Evolutionary conservation across 2,888 invertebrate species (phyloP).

Genomic region (Esperia sulphurella): DNA sequence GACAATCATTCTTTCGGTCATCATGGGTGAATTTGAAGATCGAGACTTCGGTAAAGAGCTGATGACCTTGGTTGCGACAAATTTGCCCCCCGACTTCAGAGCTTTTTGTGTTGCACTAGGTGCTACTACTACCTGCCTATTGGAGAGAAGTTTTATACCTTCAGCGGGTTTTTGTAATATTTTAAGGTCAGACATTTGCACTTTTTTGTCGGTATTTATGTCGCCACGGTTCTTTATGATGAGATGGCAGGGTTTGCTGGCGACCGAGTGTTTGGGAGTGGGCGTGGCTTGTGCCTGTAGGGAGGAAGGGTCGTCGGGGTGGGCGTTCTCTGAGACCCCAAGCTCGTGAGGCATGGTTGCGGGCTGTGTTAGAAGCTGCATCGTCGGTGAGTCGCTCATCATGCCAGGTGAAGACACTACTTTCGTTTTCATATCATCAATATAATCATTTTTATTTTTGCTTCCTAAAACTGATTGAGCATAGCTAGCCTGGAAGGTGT

Average conservation of each 20-base stretch:
- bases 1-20: constrained; percentile 67
- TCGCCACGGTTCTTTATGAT: constrained; percentile 63
- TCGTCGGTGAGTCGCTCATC: constrained; percentile 57
- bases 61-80: constrained; percentile 68
- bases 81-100: constrained; percentile 52
- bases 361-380: constrained; percentile 62
- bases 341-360: constrained; percentile 57
- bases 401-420: constrained; percentile 50
- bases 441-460: constrained; percentile 55
- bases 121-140: constrained; percentile 61
- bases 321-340: constrained; percentile 44
- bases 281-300: constrained; percentile 52
- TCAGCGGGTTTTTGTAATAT: constrained; percentile 63
- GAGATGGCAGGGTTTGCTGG: constrained; percentile 62
- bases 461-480: constrained; percentile 61
- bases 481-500: constrained; percentile 70
- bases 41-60: constrained; percentile 55
- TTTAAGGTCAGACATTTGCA: constrained; percentile 64
- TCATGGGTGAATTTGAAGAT: constrained; percentile 32
- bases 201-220: constrained; percentile 48
- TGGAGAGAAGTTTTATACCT: constrained; percentile 61
- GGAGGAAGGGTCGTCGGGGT: constrained; percentile 49
- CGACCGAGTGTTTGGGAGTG: constrained; percentile 35
- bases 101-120: constrained; percentile 56
- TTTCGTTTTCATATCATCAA: constrained; percentile 56